These are phyloP conservation scores for Gymnobelideus leadbeateri DNA, from an alignment of 2,113 vertebrate species.

Conservation along the genomic window DNA sequence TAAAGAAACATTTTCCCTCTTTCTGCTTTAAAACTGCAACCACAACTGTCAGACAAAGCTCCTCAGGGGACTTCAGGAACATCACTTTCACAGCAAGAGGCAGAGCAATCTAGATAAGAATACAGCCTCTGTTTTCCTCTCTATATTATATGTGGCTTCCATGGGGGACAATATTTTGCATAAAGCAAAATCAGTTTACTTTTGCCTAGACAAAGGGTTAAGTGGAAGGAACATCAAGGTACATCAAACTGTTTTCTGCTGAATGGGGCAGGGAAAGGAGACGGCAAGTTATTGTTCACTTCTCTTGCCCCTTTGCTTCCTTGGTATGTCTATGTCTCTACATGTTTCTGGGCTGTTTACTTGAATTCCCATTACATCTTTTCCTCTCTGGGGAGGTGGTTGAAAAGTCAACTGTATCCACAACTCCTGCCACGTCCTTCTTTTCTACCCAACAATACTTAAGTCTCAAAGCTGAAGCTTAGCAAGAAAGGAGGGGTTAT, in stretches of 20 bases:
- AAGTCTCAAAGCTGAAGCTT: constrained; percentile 22
- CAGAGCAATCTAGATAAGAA: neutral
- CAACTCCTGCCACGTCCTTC: neutral
- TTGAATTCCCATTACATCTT: constrained; percentile 8
- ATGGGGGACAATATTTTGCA: neutral
- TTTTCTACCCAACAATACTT: neutral
- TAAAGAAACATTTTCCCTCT: constrained; percentile 10
- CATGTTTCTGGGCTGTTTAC: neutral
- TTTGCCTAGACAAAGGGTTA: constrained; percentile 22
- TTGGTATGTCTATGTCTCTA: neutral
- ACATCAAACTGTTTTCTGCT: neutral
- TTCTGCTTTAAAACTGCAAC: constrained; percentile 25
- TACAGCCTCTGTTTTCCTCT: neutral
- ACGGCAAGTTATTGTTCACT: accelerated
- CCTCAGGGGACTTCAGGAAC: neutral
- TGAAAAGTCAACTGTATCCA: constrained; percentile 5
- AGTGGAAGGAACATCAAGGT: neutral
- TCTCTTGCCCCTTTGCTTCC: neutral
- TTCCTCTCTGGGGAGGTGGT: neutral
- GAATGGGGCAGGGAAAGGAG: neutral
- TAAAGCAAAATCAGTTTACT: constrained; percentile 7
- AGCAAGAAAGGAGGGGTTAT: neutral
- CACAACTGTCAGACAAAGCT: constrained; percentile 1
- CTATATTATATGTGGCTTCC: neutral
- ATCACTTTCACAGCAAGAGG: neutral